These are phyloP conservation scores for Phortica okadai DNA, from an alignment of 2,888 invertebrate genomes.

Conservation along the genomic window DNA sequence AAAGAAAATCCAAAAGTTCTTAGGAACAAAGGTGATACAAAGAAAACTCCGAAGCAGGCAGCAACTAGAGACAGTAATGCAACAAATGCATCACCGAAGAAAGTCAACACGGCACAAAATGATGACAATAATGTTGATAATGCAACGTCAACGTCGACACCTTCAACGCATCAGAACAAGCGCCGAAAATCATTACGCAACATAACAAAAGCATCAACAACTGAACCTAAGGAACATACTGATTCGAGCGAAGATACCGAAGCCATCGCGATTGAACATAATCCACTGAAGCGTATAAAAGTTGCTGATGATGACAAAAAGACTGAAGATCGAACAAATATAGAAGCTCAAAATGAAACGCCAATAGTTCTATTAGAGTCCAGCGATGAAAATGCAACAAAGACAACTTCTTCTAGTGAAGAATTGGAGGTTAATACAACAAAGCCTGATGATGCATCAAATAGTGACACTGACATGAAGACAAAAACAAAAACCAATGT, in stretches of 20 bases:
- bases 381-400: not conserved
- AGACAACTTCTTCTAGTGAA: not conserved
- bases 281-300: slow-evolving; percentile 67
- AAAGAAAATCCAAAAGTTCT: slow-evolving; percentile 19
- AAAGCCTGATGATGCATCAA: not conserved
- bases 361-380: not conserved
- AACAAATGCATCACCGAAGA: not conserved
- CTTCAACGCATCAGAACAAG: slow-evolving; percentile 59
- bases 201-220: slow-evolving; percentile 5
- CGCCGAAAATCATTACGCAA: slow-evolving; percentile 57
- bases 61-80: not conserved
- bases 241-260: slow-evolving; percentile 68
- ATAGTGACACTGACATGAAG: not conserved
- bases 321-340: not conserved
- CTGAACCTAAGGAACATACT: slow-evolving; percentile 20
- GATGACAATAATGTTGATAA: not conserved
- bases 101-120: not conserved
- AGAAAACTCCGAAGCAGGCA: not conserved
- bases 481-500: not conserved
- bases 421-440: not conserved
- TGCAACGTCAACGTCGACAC: slow-evolving; percentile 47
- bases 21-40: slow-evolving; percentile 23
- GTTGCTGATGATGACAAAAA: slow-evolving; percentile 36
- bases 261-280: slow-evolving; percentile 51
- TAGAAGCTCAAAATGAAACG: not conserved